A percentile compares a stretch with the other conserved stretches of the same genome.
These are phyloP conservation scores for Scomberomorus guttatus DNA, from an alignment of 2,797 vertebrate species.

Conservation along the genomic window DNA sequence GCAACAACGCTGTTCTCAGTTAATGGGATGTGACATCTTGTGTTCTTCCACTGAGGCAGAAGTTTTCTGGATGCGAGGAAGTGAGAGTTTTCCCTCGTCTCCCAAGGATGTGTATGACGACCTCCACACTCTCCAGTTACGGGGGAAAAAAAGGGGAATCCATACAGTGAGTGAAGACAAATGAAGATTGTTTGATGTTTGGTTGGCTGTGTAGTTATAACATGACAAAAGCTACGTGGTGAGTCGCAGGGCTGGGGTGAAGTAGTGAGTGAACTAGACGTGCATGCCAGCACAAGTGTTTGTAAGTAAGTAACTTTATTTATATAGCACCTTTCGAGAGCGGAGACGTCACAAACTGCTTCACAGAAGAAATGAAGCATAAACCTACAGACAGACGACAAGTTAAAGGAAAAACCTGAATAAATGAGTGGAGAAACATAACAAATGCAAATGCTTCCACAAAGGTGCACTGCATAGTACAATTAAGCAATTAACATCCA, in stretches of 20 bases:
- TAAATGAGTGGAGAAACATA: no score
- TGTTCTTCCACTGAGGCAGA: slow-evolving; percentile 49
- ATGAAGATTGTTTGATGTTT: slow-evolving; percentile 40
- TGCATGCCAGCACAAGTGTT: slow-evolving; percentile 6
- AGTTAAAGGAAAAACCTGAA: no score
- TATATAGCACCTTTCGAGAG: no score
- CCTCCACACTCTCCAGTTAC: slow-evolving; percentile 14
- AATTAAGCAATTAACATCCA: no score
- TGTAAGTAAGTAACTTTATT: slow-evolving; percentile 7
- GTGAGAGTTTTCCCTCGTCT: slow-evolving; percentile 47
- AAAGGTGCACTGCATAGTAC: no score
- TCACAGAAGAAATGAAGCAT: no score
- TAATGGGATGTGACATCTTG: slow-evolving; percentile 66
- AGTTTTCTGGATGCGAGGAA: slow-evolving; percentile 44
- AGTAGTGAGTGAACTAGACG: no score
- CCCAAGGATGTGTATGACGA: slow-evolving; percentile 32
- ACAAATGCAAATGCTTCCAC: no score
- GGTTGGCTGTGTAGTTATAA: neutral
- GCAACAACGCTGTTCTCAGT: slow-evolving; percentile 43
- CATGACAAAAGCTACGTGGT: neutral
- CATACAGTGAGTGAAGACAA: slow-evolving; percentile 10
- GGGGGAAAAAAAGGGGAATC: slow-evolving; percentile 22
- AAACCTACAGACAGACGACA: no score
- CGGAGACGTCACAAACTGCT: no score
- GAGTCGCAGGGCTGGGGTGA: no score